phyloP scores from a whole-genome alignment of 2,888 invertebrate species.

The Drosophila planitibia region DNA sequence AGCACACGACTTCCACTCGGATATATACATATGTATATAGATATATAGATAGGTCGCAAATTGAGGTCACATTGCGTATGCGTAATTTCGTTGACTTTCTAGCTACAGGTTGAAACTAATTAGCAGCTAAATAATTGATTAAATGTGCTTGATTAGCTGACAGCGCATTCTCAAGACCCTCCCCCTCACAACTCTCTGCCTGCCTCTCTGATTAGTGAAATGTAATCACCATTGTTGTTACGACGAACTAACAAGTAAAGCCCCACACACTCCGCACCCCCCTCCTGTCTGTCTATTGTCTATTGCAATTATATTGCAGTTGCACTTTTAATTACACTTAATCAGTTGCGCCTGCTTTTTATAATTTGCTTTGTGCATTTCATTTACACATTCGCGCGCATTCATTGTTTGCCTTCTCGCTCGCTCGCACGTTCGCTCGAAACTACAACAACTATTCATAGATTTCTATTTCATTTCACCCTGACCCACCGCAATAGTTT shows the following conservation, averaged over 20 bases:
- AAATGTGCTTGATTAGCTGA: conserved; percentile 32
- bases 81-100: conserved; percentile 30
- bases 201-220: conserved; percentile 18
- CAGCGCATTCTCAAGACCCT: conserved; percentile 1
- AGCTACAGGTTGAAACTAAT: conserved; percentile 58
- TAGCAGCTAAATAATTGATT: conserved; percentile 55
- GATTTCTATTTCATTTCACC: conserved; percentile 79
- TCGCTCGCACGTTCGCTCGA: conserved; percentile 9
- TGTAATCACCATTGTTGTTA: conserved; percentile 20
- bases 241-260: neutral
- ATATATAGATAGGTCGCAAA: conserved; percentile 6
- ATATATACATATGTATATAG: neutral
- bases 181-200: neutral
- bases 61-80: conserved; percentile 58
- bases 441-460: conserved; percentile 65
- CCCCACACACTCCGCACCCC: neutral
- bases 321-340: conserved; percentile 62
- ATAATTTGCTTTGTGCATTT: conserved; percentile 35
- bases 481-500: conserved; percentile 82
- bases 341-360: conserved; percentile 53
- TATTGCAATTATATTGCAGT: conserved; percentile 40
- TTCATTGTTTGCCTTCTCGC: conserved; percentile 27
- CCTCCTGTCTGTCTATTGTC: neutral
- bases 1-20: conserved; percentile 10
- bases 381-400: conserved; percentile 44